Evolutionary conservation across 2,888 invertebrate species (phyloP), one percentile per base, ranked within the genome.

Genomic region (Polia nebulosa): DNA sequence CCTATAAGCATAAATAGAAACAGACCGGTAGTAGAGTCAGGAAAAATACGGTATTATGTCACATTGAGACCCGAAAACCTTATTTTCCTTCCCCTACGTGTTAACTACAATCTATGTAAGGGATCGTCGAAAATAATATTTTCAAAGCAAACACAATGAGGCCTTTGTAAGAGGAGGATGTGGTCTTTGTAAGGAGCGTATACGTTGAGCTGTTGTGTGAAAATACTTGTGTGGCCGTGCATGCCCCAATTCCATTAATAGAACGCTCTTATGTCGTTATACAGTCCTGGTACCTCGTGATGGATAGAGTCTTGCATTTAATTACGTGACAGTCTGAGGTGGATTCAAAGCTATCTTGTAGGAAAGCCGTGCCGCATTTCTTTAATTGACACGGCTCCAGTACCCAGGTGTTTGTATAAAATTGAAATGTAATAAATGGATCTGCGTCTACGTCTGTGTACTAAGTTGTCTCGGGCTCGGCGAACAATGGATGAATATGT

Each of bases 141-240:
- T 85, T 85, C 80, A 76, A 62, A 77, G 76, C 76, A 80, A 85
- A 85, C 80, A 81, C 84, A 86, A 86, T 83, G 84, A 81, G 66
- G 57, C 79, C 71, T 83, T 85, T 86, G 81, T 83, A 64, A 62
- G 53, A 27, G n/a, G 52, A 70, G 73, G 68, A 82, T 71, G 82
- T 73, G 70, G 63, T 62, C 68, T 81, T 77, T 81, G 77, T 81
- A 63, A 63, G 45, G 49, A 60, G 49, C 64, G 27, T 49, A 71
- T 70, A 72, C 47, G 51, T 29, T 22, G 51, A 67, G 56, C 51
- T 63, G 73, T 65, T 78, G 49, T 59, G 49, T 27, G 65, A 61
- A 76, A 78, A 70, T 78, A 64, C 70, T 80, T 76, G 67, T 72
- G 59, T 45, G 67, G 59, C 51, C 39, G 57, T 66, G 59, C 72